phyloP scores from a whole-genome alignment of 2,888 invertebrate species.

The Melieria crassipennis region DNA sequence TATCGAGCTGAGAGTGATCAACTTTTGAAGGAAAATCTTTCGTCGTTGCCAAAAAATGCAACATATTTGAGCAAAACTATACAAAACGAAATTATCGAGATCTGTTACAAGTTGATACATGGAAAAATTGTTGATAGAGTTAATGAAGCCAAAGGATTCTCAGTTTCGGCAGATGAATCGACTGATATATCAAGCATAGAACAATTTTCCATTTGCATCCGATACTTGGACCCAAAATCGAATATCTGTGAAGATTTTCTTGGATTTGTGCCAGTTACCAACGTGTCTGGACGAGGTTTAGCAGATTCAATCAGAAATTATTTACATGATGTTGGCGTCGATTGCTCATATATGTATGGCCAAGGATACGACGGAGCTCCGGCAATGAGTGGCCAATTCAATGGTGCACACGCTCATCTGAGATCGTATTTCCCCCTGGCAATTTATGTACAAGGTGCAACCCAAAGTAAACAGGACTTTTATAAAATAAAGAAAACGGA shows the following conservation, averaged over 20 bases:
- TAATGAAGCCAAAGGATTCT: not conserved
- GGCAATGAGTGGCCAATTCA: slow-evolving; percentile 4
- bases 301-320: not conserved
- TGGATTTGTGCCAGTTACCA: slow-evolving; percentile 11
- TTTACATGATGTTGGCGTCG: not conserved
- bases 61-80: not conserved
- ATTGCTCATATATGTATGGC: slow-evolving; percentile 6
- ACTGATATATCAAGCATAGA: not conserved
- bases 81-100: not conserved
- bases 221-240: not conserved
- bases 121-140: not conserved
- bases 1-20: slow-evolving; percentile 1
- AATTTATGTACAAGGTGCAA: slow-evolving; percentile 12
- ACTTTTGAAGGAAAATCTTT: not conserved
- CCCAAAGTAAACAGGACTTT: no score
- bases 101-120: not conserved
- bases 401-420: not conserved
- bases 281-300: slow-evolving; percentile 3
- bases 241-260: slow-evolving; percentile 9
- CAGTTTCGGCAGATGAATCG: not conserved
- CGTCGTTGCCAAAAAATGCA: not conserved
- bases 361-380: slow-evolving; percentile 9
- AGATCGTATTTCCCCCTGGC: not conserved
- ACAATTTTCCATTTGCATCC: no score
- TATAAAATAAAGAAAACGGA: no score